These are phyloP conservation scores for Argopecten irradians DNA, from an alignment of 1,140 invertebrate genomes.

Conservation along the genomic window DNA sequence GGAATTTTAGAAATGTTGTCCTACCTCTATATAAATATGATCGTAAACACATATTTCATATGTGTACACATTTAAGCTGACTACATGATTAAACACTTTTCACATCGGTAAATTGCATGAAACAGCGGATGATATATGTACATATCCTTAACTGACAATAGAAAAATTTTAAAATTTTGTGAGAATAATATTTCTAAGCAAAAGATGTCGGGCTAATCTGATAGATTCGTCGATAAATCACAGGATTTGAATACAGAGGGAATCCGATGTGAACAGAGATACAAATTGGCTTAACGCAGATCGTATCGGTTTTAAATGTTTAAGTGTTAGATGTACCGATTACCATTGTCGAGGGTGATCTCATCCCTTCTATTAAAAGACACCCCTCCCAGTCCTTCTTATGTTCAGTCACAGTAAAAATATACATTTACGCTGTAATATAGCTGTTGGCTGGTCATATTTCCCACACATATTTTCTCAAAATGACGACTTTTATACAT, in stretches of 20 bases:
- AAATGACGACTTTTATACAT: neutral
- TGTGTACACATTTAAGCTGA: neutral
- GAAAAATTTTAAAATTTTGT: neutral
- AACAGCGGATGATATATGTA: neutral
- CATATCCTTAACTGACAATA: neutral
- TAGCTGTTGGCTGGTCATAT: neutral
- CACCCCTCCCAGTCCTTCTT: neutral
- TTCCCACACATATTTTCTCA: conserved; percentile 10
- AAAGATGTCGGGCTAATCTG: neutral
- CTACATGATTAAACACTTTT: neutral
- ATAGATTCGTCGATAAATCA: neutral
- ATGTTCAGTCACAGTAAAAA: neutral
- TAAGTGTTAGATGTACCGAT: neutral
- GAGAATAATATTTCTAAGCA: neutral
- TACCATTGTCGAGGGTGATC: neutral
- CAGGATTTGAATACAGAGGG: neutral
- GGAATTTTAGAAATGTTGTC: neutral
- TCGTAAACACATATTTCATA: neutral
- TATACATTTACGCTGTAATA: neutral
- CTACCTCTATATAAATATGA: neutral
- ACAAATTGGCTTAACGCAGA: neutral
- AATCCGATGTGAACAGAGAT: neutral
- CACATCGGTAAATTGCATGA: neutral
- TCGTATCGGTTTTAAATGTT: neutral
- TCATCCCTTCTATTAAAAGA: neutral